Evolutionary conservation across 2,797 vertebrate species (phyloP).

Genomic region (Gymnodraco acuticeps): DNA sequence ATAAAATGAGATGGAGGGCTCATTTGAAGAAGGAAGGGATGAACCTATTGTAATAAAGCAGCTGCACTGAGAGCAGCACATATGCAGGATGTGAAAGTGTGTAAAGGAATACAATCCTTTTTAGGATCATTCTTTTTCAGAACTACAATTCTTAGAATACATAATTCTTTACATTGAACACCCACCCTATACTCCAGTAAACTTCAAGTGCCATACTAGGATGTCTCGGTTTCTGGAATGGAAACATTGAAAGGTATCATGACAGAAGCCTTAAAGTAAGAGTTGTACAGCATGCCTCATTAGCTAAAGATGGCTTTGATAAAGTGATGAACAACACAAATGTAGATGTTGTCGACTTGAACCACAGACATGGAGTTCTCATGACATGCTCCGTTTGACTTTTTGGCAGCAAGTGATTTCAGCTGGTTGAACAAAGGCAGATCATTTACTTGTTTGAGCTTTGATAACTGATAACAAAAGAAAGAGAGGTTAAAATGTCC

Average conservation of each 20-base stretch:
- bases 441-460: slow-evolving; percentile 49
- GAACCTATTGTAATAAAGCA: slow-evolving; percentile 73
- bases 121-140: background rate
- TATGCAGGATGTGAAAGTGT: slow-evolving; percentile 31
- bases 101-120: background rate
- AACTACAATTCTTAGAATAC: background rate
- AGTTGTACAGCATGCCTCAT: slow-evolving; percentile 37
- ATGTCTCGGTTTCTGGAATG: background rate
- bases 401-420: slow-evolving; percentile 56
- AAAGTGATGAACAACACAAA: slow-evolving; percentile 43
- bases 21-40: slow-evolving; percentile 75
- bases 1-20: slow-evolving; percentile 83
- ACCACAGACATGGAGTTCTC: slow-evolving; percentile 40
- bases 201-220: background rate
- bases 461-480: slow-evolving; percentile 71
- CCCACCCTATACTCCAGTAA: background rate
- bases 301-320: slow-evolving; percentile 47
- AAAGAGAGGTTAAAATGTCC: slow-evolving; percentile 51
- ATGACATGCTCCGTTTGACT: slow-evolving; percentile 31
- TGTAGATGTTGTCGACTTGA: slow-evolving; percentile 47
- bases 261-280: slow-evolving; percentile 10
- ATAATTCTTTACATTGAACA: background rate
- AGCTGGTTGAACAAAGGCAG: slow-evolving; percentile 65
- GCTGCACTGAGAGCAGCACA: slow-evolving; percentile 21
- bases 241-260: slow-evolving; percentile 1